These are phyloP conservation scores for Indicator indicator DNA, from an alignment of 2,113 vertebrate species.

Conservation along the genomic window DNA sequence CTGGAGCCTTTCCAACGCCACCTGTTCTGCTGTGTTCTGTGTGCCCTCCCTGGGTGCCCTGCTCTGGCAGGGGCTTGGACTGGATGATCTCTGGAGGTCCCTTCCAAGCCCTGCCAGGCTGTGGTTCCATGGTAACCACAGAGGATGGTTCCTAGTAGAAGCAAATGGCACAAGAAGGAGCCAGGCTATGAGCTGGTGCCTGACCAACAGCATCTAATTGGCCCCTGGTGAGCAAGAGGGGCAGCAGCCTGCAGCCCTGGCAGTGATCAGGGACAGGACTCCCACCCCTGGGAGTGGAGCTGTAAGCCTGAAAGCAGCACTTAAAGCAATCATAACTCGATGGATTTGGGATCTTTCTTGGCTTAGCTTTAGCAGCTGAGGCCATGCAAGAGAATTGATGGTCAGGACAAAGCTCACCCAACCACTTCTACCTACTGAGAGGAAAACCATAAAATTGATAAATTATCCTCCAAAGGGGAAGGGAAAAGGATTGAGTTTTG, in stretches of 20 bases:
- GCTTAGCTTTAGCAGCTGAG: neutral
- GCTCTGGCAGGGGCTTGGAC: no score
- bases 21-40: no score
- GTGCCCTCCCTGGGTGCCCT: no score
- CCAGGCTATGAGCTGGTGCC: accelerated
- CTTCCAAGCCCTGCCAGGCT: neutral
- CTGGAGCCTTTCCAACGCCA: no score
- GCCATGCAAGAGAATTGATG: neutral
- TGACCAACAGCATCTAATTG: neutral
- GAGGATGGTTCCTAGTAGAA: neutral
- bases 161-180: neutral
- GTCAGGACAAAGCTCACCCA: neutral
- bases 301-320: neutral
- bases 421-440: neutral
- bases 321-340: neutral
- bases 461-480: neutral
- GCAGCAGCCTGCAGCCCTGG: accelerated
- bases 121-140: accelerated
- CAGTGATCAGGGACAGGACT: neutral
- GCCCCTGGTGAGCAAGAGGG: accelerated
- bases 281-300: neutral
- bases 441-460: neutral
- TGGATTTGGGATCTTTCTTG: neutral
- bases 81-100: no score
- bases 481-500: neutral